Evolutionary conservation across 2,797 vertebrate genomes (phyloP).

Genomic region (Pygocentrus nattereri): DNA sequence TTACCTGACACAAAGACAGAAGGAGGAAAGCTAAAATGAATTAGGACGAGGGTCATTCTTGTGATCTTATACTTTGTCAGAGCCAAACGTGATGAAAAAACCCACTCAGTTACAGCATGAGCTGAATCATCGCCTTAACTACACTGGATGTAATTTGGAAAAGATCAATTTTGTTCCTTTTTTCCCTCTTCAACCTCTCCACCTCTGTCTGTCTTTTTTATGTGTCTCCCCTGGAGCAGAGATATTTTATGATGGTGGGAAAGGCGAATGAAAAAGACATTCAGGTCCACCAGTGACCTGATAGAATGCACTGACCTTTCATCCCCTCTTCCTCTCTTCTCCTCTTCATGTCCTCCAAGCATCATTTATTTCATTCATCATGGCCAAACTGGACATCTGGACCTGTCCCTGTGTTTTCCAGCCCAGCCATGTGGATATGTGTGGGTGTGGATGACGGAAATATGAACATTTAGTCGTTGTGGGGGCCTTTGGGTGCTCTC

Average conservation of each 20-base stretch:
- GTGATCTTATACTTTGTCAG: conserved; percentile 1
- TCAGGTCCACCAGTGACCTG: conserved; percentile 23
- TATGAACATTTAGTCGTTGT: too few species aligned
- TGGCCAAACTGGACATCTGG: conserved; percentile 30
- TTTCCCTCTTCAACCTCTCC: not conserved
- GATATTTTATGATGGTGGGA: conserved; percentile 43
- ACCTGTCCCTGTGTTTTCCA: not conserved
- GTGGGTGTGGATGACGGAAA: not conserved
- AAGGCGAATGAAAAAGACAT: conserved; percentile 52
- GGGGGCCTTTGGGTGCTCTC: not conserved
- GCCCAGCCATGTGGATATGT: not conserved
- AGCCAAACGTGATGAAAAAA: conserved; percentile 21
- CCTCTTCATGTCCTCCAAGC: not conserved
- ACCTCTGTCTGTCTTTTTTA: conserved; percentile 22
- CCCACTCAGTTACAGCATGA: not conserved
- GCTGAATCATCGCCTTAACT: conserved; percentile 29
- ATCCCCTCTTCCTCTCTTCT: conserved; percentile 28
- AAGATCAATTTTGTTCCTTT: conserved; percentile 21
- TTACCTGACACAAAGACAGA: not conserved
- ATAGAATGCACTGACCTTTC: conserved; percentile 42
- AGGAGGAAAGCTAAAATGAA: not conserved
- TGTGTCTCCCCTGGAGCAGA: conserved; percentile 1
- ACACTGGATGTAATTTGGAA: conserved; percentile 24
- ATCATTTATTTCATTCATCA: conserved; percentile 36
- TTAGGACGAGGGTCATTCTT: not conserved